Evolutionary conservation across 2,113 vertebrate genomes (phyloP).

Genomic region (Orientallactaga bullata): DNA sequence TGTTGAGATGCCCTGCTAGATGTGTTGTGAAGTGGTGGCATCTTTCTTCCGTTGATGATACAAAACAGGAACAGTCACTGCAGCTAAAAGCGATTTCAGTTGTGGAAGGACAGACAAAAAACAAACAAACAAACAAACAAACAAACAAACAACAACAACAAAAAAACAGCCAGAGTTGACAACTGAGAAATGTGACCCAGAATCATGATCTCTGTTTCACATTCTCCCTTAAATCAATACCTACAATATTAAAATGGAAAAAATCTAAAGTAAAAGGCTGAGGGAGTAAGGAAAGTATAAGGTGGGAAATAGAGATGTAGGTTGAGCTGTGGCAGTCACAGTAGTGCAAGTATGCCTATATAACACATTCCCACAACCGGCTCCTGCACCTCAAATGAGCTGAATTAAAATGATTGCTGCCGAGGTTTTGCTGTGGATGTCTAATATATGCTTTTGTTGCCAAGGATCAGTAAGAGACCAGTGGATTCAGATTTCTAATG

Average conservation of each 20-base stretch:
- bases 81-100: not conserved
- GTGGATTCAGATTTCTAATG: conserved; percentile 53
- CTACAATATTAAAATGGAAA: conserved; percentile 37
- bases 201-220: conserved; percentile 50
- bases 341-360: not conserved
- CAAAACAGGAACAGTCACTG: not conserved
- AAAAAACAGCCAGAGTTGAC: conserved; percentile 43
- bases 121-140: too few relatives aligned
- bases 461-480: conserved; percentile 41
- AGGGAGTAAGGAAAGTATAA: not conserved
- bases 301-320: not conserved
- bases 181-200: conserved; percentile 57
- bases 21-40: not conserved
- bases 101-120: conserved; percentile 2
- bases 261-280: not conserved
- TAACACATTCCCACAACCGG: not conserved
- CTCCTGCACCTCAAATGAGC: not conserved
- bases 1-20: conserved; percentile 16
- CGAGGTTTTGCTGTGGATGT: not conserved
- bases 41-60: not conserved
- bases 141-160: too few relatives aligned
- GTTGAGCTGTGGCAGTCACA: not conserved
- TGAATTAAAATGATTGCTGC: not conserved
- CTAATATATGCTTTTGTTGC: conserved; percentile 52
- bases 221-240: conserved; percentile 48